Evolutionary conservation across 2,888 invertebrate genomes (phyloP).

Genomic region (Euproctis similis): DNA sequence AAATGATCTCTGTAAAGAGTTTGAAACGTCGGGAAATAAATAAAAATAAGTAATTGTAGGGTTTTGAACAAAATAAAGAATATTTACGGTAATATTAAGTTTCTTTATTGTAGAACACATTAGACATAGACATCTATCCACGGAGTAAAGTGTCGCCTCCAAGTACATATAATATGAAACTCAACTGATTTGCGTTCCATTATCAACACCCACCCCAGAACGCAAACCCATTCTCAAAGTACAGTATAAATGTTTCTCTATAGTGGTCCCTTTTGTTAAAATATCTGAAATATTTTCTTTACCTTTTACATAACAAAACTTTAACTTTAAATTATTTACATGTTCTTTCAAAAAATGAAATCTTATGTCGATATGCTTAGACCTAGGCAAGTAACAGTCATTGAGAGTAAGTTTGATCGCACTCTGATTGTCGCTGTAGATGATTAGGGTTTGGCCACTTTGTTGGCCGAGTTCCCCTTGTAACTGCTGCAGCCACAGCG

Average conservation of each 20-base stretch:
- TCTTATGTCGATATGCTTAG: constrained; percentile 1
- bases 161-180: no score
- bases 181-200: no score
- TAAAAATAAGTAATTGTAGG: no score
- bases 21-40: no score
- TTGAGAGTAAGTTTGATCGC: neutral
- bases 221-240: neutral
- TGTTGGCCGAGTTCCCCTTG: neutral
- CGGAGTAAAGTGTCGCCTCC: no score
- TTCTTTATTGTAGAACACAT: no score
- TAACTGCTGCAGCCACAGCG: constrained; percentile 1
- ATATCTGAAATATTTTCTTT: constrained; percentile 1
- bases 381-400: neutral
- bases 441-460: neutral
- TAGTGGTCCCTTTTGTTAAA: neutral
- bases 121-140: no score
- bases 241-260: neutral
- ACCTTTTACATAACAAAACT: neutral
- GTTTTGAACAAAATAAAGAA: no score
- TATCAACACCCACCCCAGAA: no score
- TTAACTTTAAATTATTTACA: neutral
- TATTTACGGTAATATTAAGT: no score
- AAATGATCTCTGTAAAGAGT: no score
- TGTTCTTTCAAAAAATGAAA: neutral
- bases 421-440: neutral